phyloP scores from a whole-genome alignment of 1,140 invertebrate genomes.

The Drosophila trapezifrons region DNA sequence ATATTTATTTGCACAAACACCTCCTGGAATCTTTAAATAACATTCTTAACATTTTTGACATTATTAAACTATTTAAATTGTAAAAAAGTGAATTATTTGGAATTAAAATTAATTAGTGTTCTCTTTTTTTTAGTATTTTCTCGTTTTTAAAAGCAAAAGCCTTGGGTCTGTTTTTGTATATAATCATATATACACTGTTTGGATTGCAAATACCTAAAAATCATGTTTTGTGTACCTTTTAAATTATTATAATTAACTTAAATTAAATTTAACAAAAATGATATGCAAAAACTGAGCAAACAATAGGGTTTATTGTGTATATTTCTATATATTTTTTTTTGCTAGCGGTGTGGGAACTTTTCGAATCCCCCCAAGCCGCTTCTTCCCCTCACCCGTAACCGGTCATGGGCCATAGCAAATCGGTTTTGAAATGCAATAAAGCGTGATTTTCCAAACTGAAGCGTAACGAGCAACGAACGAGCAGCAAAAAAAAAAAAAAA shows the following conservation, averaged over 20 bases:
- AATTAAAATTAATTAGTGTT: no score
- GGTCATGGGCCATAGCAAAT: constrained; percentile 51
- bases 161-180: neutral
- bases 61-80: no score
- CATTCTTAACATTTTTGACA: no score
- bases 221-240: no score
- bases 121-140: no score
- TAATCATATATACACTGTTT: neutral
- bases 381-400: constrained; percentile 8
- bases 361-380: neutral
- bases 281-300: constrained; percentile 3
- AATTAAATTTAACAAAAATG: constrained; percentile 5
- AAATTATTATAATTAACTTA: neutral
- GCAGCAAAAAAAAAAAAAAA: constrained; percentile 14
- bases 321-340: neutral
- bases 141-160: neutral
- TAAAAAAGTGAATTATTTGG: no score
- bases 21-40: no score
- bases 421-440: constrained; percentile 68
- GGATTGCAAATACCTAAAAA: neutral
- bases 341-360: constrained; percentile 20
- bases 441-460: constrained; percentile 61
- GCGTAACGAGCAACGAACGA: constrained; percentile 49
- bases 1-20: no score
- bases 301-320: neutral